Evolutionary conservation across 2,888 invertebrate genomes (phyloP).

Genomic region (Ormia ochracea): DNA sequence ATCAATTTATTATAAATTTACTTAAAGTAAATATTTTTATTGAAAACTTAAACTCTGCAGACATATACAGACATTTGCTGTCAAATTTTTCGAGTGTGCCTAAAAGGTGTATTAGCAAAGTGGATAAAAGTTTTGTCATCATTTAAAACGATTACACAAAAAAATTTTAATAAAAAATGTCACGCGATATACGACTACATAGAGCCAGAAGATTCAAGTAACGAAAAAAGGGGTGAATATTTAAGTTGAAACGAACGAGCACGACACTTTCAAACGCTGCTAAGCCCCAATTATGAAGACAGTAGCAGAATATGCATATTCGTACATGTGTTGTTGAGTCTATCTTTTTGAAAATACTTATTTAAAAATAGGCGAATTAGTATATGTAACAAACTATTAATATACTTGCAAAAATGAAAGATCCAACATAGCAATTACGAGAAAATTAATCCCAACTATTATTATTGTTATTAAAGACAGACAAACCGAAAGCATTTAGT

Average conservation of each 20-base stretch:
- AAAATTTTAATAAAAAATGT: conserved; percentile 29
- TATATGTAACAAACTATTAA: conserved; percentile 50
- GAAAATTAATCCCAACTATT: conserved; percentile 43
- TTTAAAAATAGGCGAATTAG: conserved; percentile 31
- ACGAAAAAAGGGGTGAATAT: conserved; percentile 49
- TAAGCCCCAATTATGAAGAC: conserved; percentile 45
- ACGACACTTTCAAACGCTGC: conserved; percentile 5
- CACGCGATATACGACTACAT: conserved; percentile 53
- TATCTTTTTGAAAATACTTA: no score
- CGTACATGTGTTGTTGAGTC: no score
- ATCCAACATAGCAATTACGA: conserved; percentile 32
- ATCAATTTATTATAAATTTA: no score
- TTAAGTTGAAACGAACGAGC: conserved; percentile 13
- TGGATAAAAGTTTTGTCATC: conserved; percentile 62
- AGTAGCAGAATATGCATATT: not conserved
- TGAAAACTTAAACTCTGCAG: no score
- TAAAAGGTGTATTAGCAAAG: conserved; percentile 48
- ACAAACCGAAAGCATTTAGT: not conserved
- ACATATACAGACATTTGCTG: not conserved
- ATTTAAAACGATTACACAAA: conserved; percentile 59
- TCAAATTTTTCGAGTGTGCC: conserved; percentile 20
- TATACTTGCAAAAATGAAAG: conserved; percentile 48
- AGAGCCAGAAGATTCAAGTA: not conserved
- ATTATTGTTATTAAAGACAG: not conserved
- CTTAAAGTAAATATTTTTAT: no score